Percentiles rank a stretch among this genome's conserved stretches.
These are phyloP conservation scores for Tragelaphus oryx DNA, from an alignment of 2,797 vertebrate species.

Conservation along the genomic window DNA sequence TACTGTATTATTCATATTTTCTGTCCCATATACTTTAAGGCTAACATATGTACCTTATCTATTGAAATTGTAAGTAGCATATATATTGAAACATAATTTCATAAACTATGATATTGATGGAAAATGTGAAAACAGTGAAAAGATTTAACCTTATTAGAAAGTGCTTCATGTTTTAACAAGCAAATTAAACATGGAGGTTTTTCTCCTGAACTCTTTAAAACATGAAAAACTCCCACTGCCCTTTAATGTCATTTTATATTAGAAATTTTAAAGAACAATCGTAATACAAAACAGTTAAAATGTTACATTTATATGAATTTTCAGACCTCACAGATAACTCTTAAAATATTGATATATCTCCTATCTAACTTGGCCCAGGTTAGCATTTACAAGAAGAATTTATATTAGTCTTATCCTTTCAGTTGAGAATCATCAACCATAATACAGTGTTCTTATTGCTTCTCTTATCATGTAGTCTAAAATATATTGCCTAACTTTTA, in stretches of 20 bases:
- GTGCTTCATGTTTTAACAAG: not conserved
- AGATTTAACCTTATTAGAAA: not conserved
- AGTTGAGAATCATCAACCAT: not conserved
- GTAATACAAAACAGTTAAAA: not conserved
- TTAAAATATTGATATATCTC: not conserved
- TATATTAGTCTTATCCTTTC: not conserved
- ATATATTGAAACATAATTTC: not conserved
- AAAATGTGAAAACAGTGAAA: not conserved
- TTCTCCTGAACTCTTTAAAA: not conserved
- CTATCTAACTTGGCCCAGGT: not conserved
- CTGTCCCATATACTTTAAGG: not conserved
- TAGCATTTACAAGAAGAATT: not conserved
- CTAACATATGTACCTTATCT: not conserved
- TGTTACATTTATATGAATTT: not conserved
- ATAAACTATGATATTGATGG: not conserved
- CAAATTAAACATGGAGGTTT: not conserved
- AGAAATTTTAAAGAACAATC: not conserved
- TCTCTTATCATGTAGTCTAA: not conserved
- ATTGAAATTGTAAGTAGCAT: not conserved
- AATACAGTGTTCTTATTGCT: not conserved
- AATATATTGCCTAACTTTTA: not conserved
- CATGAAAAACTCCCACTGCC: not conserved
- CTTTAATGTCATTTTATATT: not conserved
- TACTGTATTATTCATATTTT: not conserved
- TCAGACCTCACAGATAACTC: not conserved